A percentile compares a stretch with the other conserved stretches of the same genome.
phyloP scores from a whole-genome alignment of 92 coral and sea anemone genomes.

The Parazoanthus atlanticus region DNA sequence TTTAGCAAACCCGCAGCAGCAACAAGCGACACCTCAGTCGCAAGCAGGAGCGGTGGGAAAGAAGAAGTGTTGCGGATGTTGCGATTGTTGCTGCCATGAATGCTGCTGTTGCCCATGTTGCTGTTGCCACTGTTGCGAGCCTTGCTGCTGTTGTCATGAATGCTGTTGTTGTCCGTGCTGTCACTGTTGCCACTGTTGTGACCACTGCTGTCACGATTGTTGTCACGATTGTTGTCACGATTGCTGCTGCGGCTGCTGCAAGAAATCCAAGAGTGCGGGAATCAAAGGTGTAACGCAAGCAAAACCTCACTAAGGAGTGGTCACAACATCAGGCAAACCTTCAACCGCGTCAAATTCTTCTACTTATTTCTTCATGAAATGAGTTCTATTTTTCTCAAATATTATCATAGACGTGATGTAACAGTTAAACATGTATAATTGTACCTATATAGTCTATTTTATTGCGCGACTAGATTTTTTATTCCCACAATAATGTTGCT shows the following conservation, averaged over 20 bases:
- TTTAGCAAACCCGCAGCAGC: slow-evolving; percentile 14
- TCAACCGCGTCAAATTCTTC: background rate
- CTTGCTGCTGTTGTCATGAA: slow-evolving; percentile 66
- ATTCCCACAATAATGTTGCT: background rate
- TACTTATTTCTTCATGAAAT: too few species aligned
- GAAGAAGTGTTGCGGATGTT: slow-evolving; percentile 74
- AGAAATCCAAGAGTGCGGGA: slow-evolving; percentile 20
- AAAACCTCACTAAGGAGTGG: background rate
- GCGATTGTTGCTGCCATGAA: slow-evolving; percentile 59
- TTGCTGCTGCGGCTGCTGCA: slow-evolving; percentile 66
- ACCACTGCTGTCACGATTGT: slow-evolving; percentile 49
- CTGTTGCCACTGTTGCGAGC: slow-evolving; percentile 72
- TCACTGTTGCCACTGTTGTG: slow-evolving; percentile 50
- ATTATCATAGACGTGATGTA: background rate
- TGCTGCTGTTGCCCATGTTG: slow-evolving; percentile 63
- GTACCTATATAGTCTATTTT: background rate
- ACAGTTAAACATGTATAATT: background rate
- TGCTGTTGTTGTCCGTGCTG: slow-evolving; percentile 60
- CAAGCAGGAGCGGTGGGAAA: slow-evolving; percentile 34
- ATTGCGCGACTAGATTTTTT: background rate
- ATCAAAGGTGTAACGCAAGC: background rate
- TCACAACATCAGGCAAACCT: background rate
- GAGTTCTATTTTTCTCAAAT: background rate
- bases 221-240: slow-evolving; percentile 70
- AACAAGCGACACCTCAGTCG: slow-evolving; percentile 18